phyloP scores from a whole-genome alignment of 1,140 invertebrate species.

The Hypsibius dujardini region DNA sequence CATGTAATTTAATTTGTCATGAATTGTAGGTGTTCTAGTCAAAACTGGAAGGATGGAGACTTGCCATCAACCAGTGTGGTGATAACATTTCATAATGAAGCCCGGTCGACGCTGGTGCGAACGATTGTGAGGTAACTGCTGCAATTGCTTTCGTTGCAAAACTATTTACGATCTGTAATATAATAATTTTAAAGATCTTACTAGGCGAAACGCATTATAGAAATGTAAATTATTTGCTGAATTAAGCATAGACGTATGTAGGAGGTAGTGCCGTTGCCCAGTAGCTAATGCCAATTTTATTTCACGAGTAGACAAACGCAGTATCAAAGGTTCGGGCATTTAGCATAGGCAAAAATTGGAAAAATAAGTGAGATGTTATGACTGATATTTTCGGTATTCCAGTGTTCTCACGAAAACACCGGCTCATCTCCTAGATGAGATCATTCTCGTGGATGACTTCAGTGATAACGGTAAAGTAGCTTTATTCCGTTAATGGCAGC shows the following conservation, averaged over 20 bases:
- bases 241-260: neutral
- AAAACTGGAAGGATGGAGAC: slow-evolving; percentile 19
- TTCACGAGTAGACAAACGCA: neutral
- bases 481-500: neutral
- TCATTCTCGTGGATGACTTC: slow-evolving; percentile 92
- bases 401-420: slow-evolving; percentile 86
- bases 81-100: slow-evolving; percentile 90
- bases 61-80: slow-evolving; percentile 60
- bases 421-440: slow-evolving; percentile 79
- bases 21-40: slow-evolving; percentile 24
- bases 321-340: neutral
- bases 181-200: slow-evolving; percentile 25
- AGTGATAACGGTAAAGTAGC: slow-evolving; percentile 69
- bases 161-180: too few relatives aligned
- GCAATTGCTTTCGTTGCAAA: too few relatives aligned
- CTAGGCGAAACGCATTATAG: neutral
- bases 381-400: slow-evolving; percentile 22
- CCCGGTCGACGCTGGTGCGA: slow-evolving; percentile 65
- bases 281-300: slow-evolving; percentile 9
- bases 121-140: slow-evolving; percentile 65
- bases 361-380: neutral
- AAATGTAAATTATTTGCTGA: neutral
- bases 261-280: neutral
- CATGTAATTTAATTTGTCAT: too few relatives aligned
- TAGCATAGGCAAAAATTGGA: neutral